These are phyloP conservation scores for Busseola fusca DNA, from an alignment of 2,888 invertebrate genomes.

Conservation along the genomic window DNA sequence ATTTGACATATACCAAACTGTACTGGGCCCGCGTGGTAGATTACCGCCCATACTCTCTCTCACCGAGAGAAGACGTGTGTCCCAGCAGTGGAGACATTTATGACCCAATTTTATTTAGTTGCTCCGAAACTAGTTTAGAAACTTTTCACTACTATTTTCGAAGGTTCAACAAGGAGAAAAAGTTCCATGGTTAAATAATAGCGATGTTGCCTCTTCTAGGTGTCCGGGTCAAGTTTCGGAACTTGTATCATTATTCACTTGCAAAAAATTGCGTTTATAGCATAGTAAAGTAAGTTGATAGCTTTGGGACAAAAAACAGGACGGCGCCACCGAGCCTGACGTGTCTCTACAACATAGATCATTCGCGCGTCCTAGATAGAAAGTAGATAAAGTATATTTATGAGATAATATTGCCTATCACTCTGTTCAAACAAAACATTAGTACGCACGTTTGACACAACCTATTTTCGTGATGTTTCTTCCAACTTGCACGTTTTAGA, in stretches of 20 bases:
- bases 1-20: not conserved
- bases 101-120: not conserved
- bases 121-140: not conserved
- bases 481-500: constrained; percentile 28
- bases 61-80: not conserved
- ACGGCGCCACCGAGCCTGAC: constrained; percentile 72
- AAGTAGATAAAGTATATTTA: constrained; percentile 65
- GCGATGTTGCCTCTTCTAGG: constrained; percentile 7
- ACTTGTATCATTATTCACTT: constrained; percentile 43
- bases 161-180: not conserved
- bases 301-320: constrained; percentile 61
- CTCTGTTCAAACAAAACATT: constrained; percentile 41
- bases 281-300: constrained; percentile 47
- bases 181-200: constrained; percentile 8
- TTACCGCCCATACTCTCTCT: not conserved
- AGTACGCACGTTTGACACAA: constrained; percentile 32
- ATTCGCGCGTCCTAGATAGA: constrained; percentile 70
- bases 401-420: constrained; percentile 55
- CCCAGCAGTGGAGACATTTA: not conserved
- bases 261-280: constrained; percentile 49
- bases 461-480: constrained; percentile 45
- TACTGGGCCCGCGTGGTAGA: not conserved
- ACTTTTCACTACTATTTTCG: not conserved
- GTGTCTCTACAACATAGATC: constrained; percentile 70
- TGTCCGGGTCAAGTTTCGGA: constrained; percentile 32